Evolutionary conservation across 2,888 invertebrate genomes (phyloP).

Genomic region (Agrochola lota): DNA sequence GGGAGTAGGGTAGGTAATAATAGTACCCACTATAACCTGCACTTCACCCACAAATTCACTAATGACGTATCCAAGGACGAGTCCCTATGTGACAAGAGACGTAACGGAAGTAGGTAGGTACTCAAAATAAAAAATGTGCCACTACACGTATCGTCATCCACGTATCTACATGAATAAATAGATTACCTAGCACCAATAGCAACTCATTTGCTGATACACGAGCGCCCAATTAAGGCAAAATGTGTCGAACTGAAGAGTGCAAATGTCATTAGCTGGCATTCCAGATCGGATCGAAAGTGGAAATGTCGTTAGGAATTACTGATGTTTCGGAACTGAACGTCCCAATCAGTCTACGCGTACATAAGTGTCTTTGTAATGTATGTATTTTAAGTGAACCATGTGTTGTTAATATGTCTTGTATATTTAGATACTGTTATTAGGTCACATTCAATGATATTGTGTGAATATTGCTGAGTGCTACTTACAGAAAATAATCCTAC

Average conservation of each 20-base stretch:
- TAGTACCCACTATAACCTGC: no score
- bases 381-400: neutral
- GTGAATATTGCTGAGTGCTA: neutral
- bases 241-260: slow-evolving; percentile 50
- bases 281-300: slow-evolving; percentile 42
- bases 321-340: slow-evolving; percentile 11
- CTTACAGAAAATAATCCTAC: no score
- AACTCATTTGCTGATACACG: slow-evolving; percentile 41
- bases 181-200: slow-evolving; percentile 43
- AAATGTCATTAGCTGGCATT: slow-evolving; percentile 52
- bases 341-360: slow-evolving; percentile 2
- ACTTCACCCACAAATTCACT: no score
- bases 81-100: neutral
- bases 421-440: neutral
- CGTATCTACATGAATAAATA: slow-evolving; percentile 29
- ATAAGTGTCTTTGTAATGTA: neutral
- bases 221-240: slow-evolving; percentile 45
- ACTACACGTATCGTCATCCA: neutral
- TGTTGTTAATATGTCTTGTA: neutral
- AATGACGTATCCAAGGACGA: neutral
- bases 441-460: neutral
- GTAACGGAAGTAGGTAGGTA: neutral
- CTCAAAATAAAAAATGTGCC: neutral
- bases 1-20: no score
- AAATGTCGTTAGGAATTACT: slow-evolving; percentile 52